Evolutionary conservation across 2,113 vertebrate genomes (phyloP).

Genomic region (Butastur rufipennis): DNA sequence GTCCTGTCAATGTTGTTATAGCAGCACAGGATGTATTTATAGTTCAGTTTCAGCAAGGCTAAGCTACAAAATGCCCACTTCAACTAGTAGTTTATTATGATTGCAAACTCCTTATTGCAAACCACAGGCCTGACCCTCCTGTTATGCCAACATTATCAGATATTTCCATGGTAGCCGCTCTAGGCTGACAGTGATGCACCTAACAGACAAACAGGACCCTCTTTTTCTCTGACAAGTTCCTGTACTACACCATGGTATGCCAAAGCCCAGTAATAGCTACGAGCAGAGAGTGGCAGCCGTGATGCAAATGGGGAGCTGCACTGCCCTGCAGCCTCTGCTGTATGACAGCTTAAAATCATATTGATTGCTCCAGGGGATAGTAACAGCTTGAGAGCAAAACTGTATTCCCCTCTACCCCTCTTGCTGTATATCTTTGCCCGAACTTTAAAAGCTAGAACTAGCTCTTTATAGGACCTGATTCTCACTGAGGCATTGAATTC

Average conservation of each 20-base stretch:
- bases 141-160: background rate
- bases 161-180: background rate
- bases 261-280: background rate
- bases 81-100: background rate
- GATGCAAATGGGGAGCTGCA: background rate
- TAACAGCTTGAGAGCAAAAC: background rate
- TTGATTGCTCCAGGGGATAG: background rate
- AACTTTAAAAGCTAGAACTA: background rate
- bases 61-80: background rate
- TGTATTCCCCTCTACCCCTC: background rate
- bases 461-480: background rate
- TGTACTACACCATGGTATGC: background rate
- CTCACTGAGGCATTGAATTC: background rate
- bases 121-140: background rate
- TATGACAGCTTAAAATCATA: background rate
- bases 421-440: background rate
- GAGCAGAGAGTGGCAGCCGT: background rate
- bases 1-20: background rate
- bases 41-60: background rate
- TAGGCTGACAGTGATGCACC: background rate
- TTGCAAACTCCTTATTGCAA: background rate
- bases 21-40: background rate
- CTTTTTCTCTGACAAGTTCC: background rate
- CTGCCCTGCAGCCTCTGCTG: background rate
- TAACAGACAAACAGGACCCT: background rate